phyloP scores from a whole-genome alignment of 1,140 invertebrate species.

The Ostrea edulis region DNA sequence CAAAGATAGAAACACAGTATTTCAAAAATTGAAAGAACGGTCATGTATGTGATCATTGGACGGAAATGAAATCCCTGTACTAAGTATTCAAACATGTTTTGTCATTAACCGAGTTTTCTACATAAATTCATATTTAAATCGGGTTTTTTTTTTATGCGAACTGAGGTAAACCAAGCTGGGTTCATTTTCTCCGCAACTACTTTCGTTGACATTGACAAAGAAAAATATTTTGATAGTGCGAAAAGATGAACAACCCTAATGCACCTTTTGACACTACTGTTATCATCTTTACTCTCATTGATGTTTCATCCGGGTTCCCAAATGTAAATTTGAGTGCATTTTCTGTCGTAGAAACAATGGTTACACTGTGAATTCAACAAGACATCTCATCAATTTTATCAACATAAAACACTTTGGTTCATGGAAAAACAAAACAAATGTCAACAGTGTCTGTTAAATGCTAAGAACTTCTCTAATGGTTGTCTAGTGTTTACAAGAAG shows the following conservation, averaged over 20 bases:
- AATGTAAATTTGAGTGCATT: neutral
- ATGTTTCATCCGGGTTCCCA: neutral
- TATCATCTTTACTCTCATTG: neutral
- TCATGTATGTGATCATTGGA: neutral
- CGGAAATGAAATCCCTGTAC: neutral
- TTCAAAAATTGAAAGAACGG: neutral
- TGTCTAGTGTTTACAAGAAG: too few relatives aligned
- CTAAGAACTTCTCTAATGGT: too few relatives aligned
- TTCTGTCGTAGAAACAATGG: neutral
- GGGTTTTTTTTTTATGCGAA: neutral
- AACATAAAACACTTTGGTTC: neutral
- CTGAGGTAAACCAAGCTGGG: conserved; percentile 1
- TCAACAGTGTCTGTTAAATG: too few relatives aligned
- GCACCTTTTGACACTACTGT: neutral
- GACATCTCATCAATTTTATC: neutral
- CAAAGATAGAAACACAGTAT: neutral
- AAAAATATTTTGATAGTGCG: neutral
- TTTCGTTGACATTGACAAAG: neutral
- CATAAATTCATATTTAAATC: neutral
- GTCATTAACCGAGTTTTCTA: conserved; percentile 15
- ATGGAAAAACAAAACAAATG: neutral
- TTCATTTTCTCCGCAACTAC: neutral
- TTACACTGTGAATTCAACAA: neutral
- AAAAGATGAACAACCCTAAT: neutral
- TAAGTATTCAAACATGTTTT: neutral